phyloP scores from a whole-genome alignment of 2,797 vertebrate species.

The Poeciliopsis presidionis region DNA sequence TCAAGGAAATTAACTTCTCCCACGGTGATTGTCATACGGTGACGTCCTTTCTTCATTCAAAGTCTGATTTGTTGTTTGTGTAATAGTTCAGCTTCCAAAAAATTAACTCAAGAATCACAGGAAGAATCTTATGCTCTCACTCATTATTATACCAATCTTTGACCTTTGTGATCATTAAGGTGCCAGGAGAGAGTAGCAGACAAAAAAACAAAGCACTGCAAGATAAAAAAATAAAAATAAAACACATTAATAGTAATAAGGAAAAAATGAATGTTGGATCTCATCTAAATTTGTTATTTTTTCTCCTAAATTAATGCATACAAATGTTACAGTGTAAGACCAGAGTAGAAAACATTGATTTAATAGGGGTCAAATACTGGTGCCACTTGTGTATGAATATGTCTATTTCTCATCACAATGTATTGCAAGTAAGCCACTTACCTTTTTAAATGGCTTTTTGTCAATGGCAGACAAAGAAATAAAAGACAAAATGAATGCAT shows the following conservation, averaged over 20 bases:
- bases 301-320: not conserved
- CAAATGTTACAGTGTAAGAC: not conserved
- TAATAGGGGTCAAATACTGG: not conserved
- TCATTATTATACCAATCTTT: not conserved
- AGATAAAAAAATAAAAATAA: not conserved
- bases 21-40: not conserved
- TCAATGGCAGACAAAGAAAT: not conserved
- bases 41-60: not conserved
- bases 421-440: not conserved
- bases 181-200: not conserved
- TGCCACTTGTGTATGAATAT: not conserved
- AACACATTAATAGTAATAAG: not conserved
- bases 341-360: not conserved
- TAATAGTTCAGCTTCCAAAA: not conserved
- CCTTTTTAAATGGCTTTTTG: not conserved
- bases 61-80: not conserved
- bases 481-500: not conserved
- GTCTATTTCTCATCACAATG: not conserved
- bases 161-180: not conserved
- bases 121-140: not conserved
- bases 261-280: not conserved
- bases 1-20: not conserved
- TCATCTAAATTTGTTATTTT: not conserved
- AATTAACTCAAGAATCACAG: not conserved
- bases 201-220: not conserved